phyloP scores from a whole-genome alignment of 2,797 vertebrate species.

The Valencia hispanica region DNA sequence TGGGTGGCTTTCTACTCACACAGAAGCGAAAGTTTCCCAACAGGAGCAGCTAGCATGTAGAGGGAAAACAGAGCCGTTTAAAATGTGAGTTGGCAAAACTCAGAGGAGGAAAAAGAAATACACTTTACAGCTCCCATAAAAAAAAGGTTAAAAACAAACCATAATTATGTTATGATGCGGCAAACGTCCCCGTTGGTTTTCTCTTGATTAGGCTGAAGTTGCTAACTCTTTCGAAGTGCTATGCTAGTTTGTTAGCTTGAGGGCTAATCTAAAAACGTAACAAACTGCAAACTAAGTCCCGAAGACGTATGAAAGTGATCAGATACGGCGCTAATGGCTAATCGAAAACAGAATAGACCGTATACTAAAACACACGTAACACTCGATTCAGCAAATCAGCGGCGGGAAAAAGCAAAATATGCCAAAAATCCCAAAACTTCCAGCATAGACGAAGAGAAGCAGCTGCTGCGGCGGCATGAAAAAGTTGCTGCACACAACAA shows the following conservation, averaged over 20 bases:
- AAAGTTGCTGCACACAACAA: conserved; percentile 79
- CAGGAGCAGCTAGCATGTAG: conserved; percentile 39
- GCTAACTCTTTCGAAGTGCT: conserved; percentile 53
- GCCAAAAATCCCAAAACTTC: conserved; percentile 83
- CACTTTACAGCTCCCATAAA: not conserved
- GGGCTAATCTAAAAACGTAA: conserved; percentile 73
- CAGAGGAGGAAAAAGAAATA: not conserved
- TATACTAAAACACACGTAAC: conserved; percentile 9
- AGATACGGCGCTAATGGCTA: not conserved
- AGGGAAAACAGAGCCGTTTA: conserved; percentile 38
- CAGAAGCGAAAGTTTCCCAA: conserved; percentile 43
- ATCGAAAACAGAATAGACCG: conserved; percentile 8
- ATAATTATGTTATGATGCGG: not conserved
- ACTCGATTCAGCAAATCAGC: conserved; percentile 54
- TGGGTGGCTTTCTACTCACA: conserved; percentile 10
- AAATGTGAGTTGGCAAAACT: conserved; percentile 61
- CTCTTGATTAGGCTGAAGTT: not conserved
- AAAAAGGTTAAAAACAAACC: not conserved
- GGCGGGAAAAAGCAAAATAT: conserved; percentile 79
- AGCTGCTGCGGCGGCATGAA: conserved; percentile 56
- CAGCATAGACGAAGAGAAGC: conserved; percentile 60
- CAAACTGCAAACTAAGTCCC: conserved; percentile 61
- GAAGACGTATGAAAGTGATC: conserved; percentile 23
- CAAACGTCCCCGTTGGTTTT: not conserved
- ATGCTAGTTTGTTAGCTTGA: conserved; percentile 72